phyloP scores from a whole-genome alignment of 2,888 invertebrate genomes.

The Drosophila differens region DNA sequence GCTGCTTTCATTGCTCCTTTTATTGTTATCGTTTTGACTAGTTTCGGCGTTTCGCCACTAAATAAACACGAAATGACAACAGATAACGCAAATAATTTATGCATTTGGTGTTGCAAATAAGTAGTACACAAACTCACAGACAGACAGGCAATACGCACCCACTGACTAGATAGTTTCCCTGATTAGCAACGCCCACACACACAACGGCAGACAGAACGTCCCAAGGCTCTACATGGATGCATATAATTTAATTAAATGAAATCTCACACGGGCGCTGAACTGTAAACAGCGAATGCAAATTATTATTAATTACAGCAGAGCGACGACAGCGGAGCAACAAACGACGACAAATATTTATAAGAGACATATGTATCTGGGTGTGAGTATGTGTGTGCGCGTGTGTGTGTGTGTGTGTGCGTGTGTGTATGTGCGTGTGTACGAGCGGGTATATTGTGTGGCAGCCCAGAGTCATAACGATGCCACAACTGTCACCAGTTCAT shows the following conservation, averaged over 20 bases:
- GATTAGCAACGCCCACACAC: slow-evolving; percentile 51
- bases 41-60: slow-evolving; percentile 23
- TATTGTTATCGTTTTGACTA: slow-evolving; percentile 14
- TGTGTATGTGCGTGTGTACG: slow-evolving; percentile 8
- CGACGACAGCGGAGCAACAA: slow-evolving; percentile 64
- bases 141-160: slow-evolving; percentile 1
- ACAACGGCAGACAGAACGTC: slow-evolving; percentile 3
- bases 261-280: slow-evolving; percentile 80
- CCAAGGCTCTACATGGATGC: slow-evolving; percentile 50
- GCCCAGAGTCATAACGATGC: slow-evolving; percentile 37
- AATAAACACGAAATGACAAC: slow-evolving; percentile 54
- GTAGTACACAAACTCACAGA: slow-evolving; percentile 5
- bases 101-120: slow-evolving; percentile 62
- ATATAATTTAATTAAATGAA: slow-evolving; percentile 76
- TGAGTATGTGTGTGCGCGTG: slow-evolving; percentile 1
- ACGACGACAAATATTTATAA: slow-evolving; percentile 65
- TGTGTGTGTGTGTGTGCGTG: slow-evolving; percentile 7
- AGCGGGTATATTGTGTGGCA: slow-evolving; percentile 26
- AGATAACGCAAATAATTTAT: slow-evolving; percentile 71
- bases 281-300: slow-evolving; percentile 80
- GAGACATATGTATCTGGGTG: slow-evolving; percentile 41
- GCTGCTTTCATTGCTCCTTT: background rate
- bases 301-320: slow-evolving; percentile 73
- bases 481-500: slow-evolving; percentile 63
- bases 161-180: slow-evolving; percentile 36